A percentile compares a stretch with the other conserved stretches of the same genome.
Evolutionary conservation across 92 coral and sea anemone genomes (phyloP).

Genomic region (Plumapathes pennacea): DNA sequence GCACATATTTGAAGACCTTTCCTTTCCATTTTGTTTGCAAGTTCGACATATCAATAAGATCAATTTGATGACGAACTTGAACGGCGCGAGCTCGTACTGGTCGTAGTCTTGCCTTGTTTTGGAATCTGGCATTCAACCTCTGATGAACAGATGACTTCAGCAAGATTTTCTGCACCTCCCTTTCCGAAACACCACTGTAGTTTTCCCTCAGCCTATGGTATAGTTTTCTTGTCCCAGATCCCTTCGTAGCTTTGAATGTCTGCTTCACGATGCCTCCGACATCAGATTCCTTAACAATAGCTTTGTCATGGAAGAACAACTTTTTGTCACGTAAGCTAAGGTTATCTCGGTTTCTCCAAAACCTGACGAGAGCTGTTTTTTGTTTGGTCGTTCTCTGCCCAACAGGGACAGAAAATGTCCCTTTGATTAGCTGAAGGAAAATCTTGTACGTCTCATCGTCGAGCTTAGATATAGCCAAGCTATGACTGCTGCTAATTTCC

Average conservation of each 20-base stretch:
- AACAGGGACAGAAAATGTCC: slow-evolving; percentile 23
- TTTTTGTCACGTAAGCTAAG: too few relatives aligned
- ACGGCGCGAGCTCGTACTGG: slow-evolving; percentile 36
- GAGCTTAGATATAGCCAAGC: slow-evolving; percentile 15
- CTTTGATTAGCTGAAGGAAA: slow-evolving; percentile 37
- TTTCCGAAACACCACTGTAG: too few relatives aligned
- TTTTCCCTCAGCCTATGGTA: too few relatives aligned
- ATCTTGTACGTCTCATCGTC: slow-evolving; percentile 28
- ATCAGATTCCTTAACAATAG: too few relatives aligned
- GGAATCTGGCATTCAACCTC: neutral
- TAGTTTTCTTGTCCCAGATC: too few relatives aligned
- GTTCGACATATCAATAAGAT: slow-evolving; percentile 40
- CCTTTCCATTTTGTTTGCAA: slow-evolving; percentile 19
- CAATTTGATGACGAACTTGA: slow-evolving; percentile 44
- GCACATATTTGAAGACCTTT: slow-evolving; percentile 33
- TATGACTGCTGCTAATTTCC: neutral
- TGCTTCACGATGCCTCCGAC: too few relatives aligned
- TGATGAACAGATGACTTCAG: too few relatives aligned
- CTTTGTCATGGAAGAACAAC: too few relatives aligned
- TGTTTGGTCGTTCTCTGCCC: slow-evolving; percentile 4
- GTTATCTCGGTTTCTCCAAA: slow-evolving; percentile 44
- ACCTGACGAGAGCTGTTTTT: slow-evolving; percentile 39
- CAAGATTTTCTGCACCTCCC: too few relatives aligned
- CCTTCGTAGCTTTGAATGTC: too few relatives aligned
- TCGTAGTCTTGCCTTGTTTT: slow-evolving; percentile 8